Evolutionary conservation across 2,888 invertebrate species (phyloP).

Genomic region (Metopia argyrocephala): DNA sequence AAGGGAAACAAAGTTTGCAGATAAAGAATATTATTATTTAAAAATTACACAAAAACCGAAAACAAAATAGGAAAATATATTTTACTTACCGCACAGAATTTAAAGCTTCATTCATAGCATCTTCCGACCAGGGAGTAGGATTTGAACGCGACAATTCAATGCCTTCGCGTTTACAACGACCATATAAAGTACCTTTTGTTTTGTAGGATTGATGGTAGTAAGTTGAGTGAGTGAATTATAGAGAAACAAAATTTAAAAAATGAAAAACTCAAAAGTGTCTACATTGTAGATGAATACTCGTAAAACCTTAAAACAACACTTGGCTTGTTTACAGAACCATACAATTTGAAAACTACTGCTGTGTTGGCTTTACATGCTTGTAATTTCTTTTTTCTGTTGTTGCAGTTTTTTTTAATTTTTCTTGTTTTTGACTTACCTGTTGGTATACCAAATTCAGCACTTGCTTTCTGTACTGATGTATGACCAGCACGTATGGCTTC

Average conservation of each 20-base stretch:
- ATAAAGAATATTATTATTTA: background rate
- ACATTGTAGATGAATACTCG: no score
- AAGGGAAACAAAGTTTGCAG: no score
- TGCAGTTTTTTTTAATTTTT: no score
- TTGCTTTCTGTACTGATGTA: slow-evolving; percentile 91
- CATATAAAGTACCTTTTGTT: slow-evolving; percentile 87
- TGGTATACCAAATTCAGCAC: slow-evolving; percentile 91
- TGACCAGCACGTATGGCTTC: slow-evolving; percentile 89
- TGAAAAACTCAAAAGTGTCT: slow-evolving; percentile 4
- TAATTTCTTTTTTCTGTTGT: no score
- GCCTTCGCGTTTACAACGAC: slow-evolving; percentile 92
- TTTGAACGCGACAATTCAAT: slow-evolving; percentile 92
- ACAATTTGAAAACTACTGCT: no score
- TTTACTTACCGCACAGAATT: slow-evolving; percentile 88
- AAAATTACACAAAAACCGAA: background rate
- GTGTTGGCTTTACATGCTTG: no score
- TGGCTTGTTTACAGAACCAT: no score
- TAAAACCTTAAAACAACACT: no score
- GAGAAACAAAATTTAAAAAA: slow-evolving; percentile 33
- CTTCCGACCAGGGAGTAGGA: slow-evolving; percentile 96
- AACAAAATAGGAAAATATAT: no score
- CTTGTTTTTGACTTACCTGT: slow-evolving; percentile 81
- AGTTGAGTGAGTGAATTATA: background rate
- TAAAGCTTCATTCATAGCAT: slow-evolving; percentile 93
- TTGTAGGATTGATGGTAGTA: background rate